A percentile compares a stretch with the other conserved stretches of the same genome.
phyloP scores from a whole-genome alignment of 2,113 vertebrate genomes.

The Alosa alosa region DNA sequence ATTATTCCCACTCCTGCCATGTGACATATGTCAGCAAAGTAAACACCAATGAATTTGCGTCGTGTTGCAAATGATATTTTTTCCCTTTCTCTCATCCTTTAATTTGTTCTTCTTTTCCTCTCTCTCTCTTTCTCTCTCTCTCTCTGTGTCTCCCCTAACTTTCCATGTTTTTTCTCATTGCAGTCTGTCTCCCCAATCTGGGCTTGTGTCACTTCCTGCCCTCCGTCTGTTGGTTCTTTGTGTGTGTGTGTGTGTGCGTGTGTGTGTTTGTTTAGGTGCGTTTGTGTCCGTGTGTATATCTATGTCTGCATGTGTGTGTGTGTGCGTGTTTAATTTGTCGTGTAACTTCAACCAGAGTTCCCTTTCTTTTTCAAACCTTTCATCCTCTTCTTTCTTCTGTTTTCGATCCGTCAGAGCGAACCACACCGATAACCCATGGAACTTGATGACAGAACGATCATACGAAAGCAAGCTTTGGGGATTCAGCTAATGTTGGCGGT shows the following conservation, averaged over 20 bases:
- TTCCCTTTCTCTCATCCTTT: constrained; percentile 32
- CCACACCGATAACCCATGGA: background rate
- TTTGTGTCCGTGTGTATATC: too few species aligned
- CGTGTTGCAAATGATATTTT: background rate
- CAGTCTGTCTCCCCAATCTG: constrained; percentile 42
- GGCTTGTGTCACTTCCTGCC: constrained; percentile 43
- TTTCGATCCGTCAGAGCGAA: constrained; percentile 43
- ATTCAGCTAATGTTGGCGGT: background rate
- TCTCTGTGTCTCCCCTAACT: constrained; percentile 1
- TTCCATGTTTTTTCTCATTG: constrained; percentile 41
- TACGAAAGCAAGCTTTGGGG: background rate
- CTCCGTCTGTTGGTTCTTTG: constrained; percentile 65
- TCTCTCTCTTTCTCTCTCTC: background rate
- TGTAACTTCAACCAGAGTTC: background rate
- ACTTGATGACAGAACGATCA: background rate
- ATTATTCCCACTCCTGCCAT: background rate
- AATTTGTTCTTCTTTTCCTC: constrained; percentile 43
- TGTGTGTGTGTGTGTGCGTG: constrained; percentile 31
- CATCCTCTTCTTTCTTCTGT: constrained; percentile 2
- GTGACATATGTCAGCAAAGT: constrained; percentile 16
- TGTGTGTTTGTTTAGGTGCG: too few species aligned
- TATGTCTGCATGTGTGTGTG: too few species aligned
- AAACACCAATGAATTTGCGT: constrained; percentile 13
- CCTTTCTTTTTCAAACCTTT: background rate
- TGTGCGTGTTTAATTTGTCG: background rate